phyloP scores from a whole-genome alignment of 2,888 invertebrate species.

The Acanthococcus lagerstroemiae region DNA sequence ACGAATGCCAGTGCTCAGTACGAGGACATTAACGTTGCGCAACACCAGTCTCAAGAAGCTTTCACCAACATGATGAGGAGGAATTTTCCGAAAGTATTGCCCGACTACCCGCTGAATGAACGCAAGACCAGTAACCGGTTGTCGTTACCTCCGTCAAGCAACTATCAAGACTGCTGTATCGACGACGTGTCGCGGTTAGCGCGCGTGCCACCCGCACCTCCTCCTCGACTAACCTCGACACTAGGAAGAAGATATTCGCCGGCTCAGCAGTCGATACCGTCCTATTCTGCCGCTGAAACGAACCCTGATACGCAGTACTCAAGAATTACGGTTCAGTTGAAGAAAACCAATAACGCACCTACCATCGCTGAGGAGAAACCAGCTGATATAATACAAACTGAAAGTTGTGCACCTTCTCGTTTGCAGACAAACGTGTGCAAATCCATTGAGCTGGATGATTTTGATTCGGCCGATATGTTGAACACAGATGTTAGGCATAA shows the following conservation, averaged over 20 bases:
- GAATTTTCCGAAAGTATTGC: conserved; percentile 75
- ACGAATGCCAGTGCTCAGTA: conserved; percentile 35
- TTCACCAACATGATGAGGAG: conserved; percentile 57
- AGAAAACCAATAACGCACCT: not conserved
- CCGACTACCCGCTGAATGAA: conserved; percentile 49
- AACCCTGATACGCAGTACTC: conserved; percentile 6
- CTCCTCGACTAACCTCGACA: conserved; percentile 61
- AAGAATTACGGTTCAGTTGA: conserved; percentile 11
- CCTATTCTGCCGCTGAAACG: not conserved
- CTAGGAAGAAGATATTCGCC: conserved; percentile 48
- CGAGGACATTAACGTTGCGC: conserved; percentile 61
- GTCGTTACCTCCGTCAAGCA: conserved; percentile 38
- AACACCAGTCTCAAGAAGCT: not conserved
- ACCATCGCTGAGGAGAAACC: conserved; percentile 1
- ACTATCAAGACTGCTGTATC: conserved; percentile 32
- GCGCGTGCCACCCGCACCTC: conserved; percentile 55
- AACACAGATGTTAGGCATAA: no score
- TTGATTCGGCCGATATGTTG: no score
- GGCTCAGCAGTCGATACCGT: not conserved
- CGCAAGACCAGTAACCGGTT: conserved; percentile 36
- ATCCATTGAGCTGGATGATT: no score
- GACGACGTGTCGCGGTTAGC: conserved; percentile 39
- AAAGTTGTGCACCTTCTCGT: conserved; percentile 1
- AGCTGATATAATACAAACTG: conserved; percentile 21
- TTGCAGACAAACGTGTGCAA: no score